Evolutionary conservation across 2,888 invertebrate genomes (phyloP).

Genomic region (Eupithecia insigniata): DNA sequence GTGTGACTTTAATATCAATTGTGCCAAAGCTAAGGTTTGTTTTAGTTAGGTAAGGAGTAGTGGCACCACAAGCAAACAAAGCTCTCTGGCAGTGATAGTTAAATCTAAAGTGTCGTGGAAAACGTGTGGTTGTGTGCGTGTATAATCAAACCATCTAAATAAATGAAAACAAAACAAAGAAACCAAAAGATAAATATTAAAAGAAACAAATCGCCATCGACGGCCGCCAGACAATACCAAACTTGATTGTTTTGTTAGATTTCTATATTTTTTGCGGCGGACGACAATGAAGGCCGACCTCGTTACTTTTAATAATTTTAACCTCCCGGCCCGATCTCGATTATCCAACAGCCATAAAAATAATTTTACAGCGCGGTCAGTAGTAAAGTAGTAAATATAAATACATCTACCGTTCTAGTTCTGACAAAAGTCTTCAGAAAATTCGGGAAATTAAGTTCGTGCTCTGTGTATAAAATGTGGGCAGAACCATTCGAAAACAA

Average conservation of each 20-base stretch:
- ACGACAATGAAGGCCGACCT: conserved; percentile 64
- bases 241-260: conserved; percentile 42
- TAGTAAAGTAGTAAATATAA: too few relatives aligned
- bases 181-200: conserved; percentile 45
- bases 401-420: neutral
- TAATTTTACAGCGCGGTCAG: conserved; percentile 23
- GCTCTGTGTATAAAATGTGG: neutral
- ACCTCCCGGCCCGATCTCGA: conserved; percentile 53
- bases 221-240: conserved; percentile 60
- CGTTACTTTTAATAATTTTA: conserved; percentile 67
- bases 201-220: conserved; percentile 53
- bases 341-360: conserved; percentile 46
- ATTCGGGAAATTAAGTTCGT: neutral
- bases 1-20: neutral
- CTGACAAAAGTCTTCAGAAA: neutral
- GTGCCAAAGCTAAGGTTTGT: conserved; percentile 17
- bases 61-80: conserved; percentile 66
- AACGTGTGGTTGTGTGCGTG: conserved; percentile 80
- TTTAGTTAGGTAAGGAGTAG: conserved; percentile 45
- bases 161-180: conserved; percentile 62
- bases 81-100: conserved; percentile 62
- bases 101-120: conserved; percentile 58
- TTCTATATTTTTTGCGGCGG: conserved; percentile 53
- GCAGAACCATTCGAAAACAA: conserved; percentile 8
- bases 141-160: conserved; percentile 65